Percentiles rank a stretch among this genome's conserved stretches.
Conservation (phyloP, 2,113 vertebrate species). For the Glaucomys volans region DNA sequence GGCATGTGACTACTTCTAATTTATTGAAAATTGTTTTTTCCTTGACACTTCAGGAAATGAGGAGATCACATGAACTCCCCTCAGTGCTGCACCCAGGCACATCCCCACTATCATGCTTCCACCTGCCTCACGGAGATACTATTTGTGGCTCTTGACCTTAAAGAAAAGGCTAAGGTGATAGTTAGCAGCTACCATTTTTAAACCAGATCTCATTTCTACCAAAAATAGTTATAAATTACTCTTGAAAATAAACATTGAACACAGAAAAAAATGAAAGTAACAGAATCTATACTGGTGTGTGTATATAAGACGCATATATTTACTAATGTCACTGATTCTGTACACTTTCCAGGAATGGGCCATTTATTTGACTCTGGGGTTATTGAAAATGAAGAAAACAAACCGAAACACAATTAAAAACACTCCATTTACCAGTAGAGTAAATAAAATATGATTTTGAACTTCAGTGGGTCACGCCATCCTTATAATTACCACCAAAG, state of each 20-base stretch:
- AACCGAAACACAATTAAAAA: background rate
- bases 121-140: background rate
- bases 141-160: background rate
- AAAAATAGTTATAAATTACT: background rate
- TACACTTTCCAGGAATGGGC: background rate
- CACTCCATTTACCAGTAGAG: background rate
- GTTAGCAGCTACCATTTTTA: background rate
- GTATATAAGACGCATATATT: background rate
- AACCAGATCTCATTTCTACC: background rate
- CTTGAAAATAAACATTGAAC: background rate
- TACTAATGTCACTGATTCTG: background rate
- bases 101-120: fast-evolving
- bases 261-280: background rate
- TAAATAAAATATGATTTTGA: background rate
- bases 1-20: background rate
- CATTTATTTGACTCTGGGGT: background rate
- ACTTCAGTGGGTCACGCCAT: background rate
- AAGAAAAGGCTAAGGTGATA: background rate
- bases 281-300: background rate
- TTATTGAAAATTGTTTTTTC: background rate
- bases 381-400: background rate
- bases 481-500: background rate
- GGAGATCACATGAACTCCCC: background rate
- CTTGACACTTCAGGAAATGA: background rate
- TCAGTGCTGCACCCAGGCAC: fast-evolving